Evolutionary conservation across 2,113 vertebrate genomes (phyloP), one percentile per base, ranked within the genome.

Genomic region (Aplodontia rufa): DNA sequence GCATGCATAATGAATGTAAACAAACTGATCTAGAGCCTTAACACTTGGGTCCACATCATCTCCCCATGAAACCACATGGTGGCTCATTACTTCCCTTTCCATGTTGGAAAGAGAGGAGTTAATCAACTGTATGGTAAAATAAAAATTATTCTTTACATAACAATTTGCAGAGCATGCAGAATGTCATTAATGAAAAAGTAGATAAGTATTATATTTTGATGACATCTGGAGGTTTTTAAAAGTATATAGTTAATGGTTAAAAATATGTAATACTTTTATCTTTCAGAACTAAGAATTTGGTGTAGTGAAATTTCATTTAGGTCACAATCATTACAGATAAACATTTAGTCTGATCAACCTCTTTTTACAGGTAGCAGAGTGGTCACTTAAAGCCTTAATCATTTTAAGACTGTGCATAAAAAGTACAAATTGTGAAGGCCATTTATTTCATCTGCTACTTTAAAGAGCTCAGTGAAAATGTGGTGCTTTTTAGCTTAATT

Each of bases 261-360:
- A 97, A 95, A 92, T 20, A 90, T 14, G 37, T 79, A 19, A 75
- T 51, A 2, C 22, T 91, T 79, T 75, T 78, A 32, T n/a, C 30
- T 83, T 90, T 90, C 32, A 51, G 51, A 80, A 88, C 47, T 78
- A 66, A 20, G 82, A 60, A 72, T 84, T 42, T 8, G 37, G 28
- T 53, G 51, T 2, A 74, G 9, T 62, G 69, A 92, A 79, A 87
- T 90, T 94, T 91, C 68, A 75, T 66, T 69, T 80, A 87, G 76
- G 51, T 47, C 22, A 80, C 45, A 51, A 37, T 47, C 49, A 74
- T 85, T 69, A 49, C 37, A 19, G 49, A 69, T 32, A 72, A 30
- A 81, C 0, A 3, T 6, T 45, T 66, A 76, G 35, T 76, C 40
- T 40, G n/a, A 80, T 47, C 40, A 81, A 80, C 30, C 22, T 93